Evolutionary conservation across 1,140 invertebrate species (phyloP).

Genomic region (Scaptomyza hsui): DNA sequence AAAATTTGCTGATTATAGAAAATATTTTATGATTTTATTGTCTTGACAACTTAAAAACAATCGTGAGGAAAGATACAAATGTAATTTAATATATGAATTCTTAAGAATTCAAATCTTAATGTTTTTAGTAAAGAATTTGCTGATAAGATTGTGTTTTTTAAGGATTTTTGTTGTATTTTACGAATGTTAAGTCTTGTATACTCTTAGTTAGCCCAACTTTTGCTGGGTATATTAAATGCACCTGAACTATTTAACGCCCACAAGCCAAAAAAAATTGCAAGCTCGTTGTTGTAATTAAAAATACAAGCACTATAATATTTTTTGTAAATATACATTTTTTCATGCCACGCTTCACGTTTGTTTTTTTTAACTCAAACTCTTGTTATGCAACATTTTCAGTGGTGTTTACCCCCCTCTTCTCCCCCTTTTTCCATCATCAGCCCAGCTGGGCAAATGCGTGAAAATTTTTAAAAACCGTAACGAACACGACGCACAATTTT

Average conservation of each 20-base stretch:
- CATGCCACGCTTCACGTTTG: conserved; percentile 3
- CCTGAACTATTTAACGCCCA: conserved; percentile 47
- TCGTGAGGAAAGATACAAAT: too few relatives aligned
- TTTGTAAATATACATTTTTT: conserved; percentile 14
- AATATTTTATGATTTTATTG: too few relatives aligned
- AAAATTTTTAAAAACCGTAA: conserved; percentile 47
- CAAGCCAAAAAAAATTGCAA: conserved; percentile 11
- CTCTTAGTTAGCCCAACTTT: background rate
- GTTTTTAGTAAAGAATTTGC: too few relatives aligned
- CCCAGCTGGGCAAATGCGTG: conserved; percentile 24
- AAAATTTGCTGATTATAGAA: too few relatives aligned
- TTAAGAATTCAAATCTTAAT: too few relatives aligned
- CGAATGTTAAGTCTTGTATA: background rate
- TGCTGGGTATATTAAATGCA: conserved; percentile 18
- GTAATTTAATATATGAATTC: too few relatives aligned
- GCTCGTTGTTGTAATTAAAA: conserved; percentile 66
- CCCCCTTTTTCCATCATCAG: background rate
- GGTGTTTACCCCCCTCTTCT: background rate
- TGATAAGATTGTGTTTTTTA: too few relatives aligned
- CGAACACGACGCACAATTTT: conserved; percentile 39
- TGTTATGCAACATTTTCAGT: conserved; percentile 60
- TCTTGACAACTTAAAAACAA: too few relatives aligned
- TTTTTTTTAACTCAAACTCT: conserved; percentile 35
- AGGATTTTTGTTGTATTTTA: background rate
- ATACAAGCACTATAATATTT: conserved; percentile 44